Conservation (phyloP, 1,140 invertebrate species). For the Achroia grisella region DNA sequence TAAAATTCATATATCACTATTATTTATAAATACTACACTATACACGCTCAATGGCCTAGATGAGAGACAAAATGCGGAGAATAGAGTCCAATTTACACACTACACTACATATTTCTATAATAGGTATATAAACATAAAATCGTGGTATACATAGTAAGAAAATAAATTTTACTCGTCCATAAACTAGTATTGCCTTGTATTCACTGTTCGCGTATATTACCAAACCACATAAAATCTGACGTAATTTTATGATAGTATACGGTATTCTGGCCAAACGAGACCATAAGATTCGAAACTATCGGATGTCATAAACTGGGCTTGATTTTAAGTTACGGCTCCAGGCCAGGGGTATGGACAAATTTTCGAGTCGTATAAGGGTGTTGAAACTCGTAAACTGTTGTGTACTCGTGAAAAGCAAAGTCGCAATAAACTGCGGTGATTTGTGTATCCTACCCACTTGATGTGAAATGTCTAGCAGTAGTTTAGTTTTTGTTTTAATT, state of each 20-base stretch:
- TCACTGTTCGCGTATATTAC: slow-evolving; percentile 3
- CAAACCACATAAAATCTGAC: slow-evolving; percentile 5
- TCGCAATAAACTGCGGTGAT: slow-evolving; percentile 42
- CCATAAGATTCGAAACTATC: slow-evolving; percentile 7
- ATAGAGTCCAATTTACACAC: too few relatives aligned
- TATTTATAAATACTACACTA: too few relatives aligned
- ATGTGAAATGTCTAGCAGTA: too few relatives aligned
- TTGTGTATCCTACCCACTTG: slow-evolving; percentile 19
- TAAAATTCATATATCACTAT: too few relatives aligned
- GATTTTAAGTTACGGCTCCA: slow-evolving; percentile 16
- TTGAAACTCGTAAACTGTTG: slow-evolving; percentile 18
- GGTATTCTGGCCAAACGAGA: neutral
- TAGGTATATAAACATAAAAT: neutral
- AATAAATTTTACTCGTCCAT: slow-evolving; percentile 4
- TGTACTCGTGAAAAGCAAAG: slow-evolving; percentile 33
- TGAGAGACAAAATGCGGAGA: too few relatives aligned
- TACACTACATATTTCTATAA: too few relatives aligned
- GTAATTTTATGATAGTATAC: slow-evolving; percentile 6
- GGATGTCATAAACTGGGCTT: slow-evolving; percentile 15
- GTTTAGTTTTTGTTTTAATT: too few relatives aligned
- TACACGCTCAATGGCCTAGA: too few relatives aligned
- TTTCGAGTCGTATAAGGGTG: slow-evolving; percentile 17
- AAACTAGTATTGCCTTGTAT: neutral
- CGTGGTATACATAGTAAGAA: too few relatives aligned
- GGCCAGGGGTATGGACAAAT: slow-evolving; percentile 16